phyloP scores from a whole-genome alignment of 2,888 invertebrate genomes.

The Halocaridina rubra region DNA sequence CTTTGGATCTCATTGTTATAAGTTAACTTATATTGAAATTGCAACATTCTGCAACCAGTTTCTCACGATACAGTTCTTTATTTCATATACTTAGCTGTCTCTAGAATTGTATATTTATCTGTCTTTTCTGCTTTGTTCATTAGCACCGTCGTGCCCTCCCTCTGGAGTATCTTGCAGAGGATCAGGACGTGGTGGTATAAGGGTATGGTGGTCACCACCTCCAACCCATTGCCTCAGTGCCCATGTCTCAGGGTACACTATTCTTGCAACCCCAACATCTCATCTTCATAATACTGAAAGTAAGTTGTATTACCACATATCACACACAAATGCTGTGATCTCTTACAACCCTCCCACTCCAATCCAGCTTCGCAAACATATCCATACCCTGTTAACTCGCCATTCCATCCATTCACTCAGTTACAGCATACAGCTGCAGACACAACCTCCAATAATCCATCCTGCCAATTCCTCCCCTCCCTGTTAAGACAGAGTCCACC shows the following conservation, averaged over 20 bases:
- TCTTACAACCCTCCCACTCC: no score
- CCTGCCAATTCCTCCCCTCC: no score
- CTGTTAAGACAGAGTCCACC: no score
- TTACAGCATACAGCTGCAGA: no score
- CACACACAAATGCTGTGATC: no score
- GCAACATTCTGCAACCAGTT: background rate
- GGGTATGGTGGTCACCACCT: slow-evolving; percentile 58
- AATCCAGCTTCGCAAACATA: no score
- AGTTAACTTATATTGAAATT: background rate
- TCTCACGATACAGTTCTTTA: background rate
- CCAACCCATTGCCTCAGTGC: slow-evolving; percentile 29
- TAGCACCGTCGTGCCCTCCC: slow-evolving; percentile 56
- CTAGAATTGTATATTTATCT: no score
- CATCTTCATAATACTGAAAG: background rate
- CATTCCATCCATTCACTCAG: no score
- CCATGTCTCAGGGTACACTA: slow-evolving; percentile 44
- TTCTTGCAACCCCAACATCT: slow-evolving; percentile 43
- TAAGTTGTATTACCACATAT: no score
- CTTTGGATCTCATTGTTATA: no score
- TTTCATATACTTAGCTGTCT: background rate
- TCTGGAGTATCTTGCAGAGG: slow-evolving; percentile 49
- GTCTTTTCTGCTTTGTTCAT: slow-evolving; percentile 64
- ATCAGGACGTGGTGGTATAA: slow-evolving; percentile 33
- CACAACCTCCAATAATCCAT: no score
- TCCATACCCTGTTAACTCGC: no score